A percentile compares a stretch with the other conserved stretches of the same genome.
Conservation (phyloP, 1,140 invertebrate species). For the Conus betulinus region DNA sequence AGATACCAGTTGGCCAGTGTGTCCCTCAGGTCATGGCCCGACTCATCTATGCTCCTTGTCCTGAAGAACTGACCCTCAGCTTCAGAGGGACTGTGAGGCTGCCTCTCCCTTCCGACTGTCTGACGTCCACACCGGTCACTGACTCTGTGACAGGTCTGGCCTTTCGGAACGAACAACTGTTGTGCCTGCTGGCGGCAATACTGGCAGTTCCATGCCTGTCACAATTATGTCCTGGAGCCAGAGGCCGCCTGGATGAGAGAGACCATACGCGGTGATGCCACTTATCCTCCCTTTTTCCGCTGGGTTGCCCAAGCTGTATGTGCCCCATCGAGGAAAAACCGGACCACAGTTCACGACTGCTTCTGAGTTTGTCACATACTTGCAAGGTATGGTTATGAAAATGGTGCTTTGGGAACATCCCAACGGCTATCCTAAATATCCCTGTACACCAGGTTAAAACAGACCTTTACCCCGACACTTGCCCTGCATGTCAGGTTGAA, state of each 20-base stretch:
- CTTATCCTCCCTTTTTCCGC: not conserved
- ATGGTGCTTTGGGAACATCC: not conserved
- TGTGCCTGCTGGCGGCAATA: not conserved
- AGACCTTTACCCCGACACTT: too few species aligned
- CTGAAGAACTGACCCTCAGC: not conserved
- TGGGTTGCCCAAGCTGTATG: not conserved
- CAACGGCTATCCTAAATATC: not conserved
- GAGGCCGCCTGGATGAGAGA: not conserved
- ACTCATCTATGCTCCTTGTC: too few species aligned
- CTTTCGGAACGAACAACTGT: not conserved
- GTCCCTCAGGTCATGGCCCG: not conserved
- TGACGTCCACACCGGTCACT: not conserved
- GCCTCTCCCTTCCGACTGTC: not conserved
- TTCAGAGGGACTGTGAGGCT: not conserved
- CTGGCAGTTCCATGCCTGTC: not conserved
- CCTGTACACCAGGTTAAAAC: not conserved
- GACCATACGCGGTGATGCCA: not conserved
- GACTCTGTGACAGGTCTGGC: not conserved
- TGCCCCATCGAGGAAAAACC: not conserved
- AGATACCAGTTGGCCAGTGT: not conserved
- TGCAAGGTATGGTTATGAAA: not conserved
- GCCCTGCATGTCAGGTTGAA: too few species aligned
- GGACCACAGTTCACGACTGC: not conserved
- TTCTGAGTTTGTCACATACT: not conserved
- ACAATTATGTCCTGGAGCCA: not conserved